Evolutionary conservation across 2,888 invertebrate species (phyloP), one percentile per base, ranked within the genome.

Genomic region (Ernsta delagoae): DNA sequence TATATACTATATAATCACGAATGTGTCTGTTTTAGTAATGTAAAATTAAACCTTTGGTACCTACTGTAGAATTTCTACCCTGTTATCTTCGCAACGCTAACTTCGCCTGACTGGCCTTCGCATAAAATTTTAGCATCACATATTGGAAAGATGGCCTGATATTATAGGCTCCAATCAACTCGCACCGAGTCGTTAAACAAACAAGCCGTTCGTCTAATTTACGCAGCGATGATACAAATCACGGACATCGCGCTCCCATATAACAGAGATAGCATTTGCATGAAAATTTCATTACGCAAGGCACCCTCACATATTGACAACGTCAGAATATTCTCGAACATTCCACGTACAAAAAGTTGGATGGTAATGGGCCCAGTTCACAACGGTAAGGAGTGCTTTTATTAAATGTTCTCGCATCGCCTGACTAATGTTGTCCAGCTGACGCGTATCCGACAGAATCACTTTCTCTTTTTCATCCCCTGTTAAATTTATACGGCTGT

Each of bases 351-450:
- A 71, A 74, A 74, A 75, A 78, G 75, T 77, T 74, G 72, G 75
- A 76, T 73, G 74, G 73, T 74, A 75, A 76, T 73, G 76, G 73
- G 75, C 75, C 71, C 75, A 74, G 78, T 79, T 83, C 80, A 80
- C 76, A 80, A 82, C 82, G 82, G 84, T 86, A 87, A 85, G 84
- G 82, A 85, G 81, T 84, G 87, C 88, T 90, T 90, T 92, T 92
- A 91, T 92, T 90, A 92, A 92, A 92, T 90, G 89, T 86, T 85
- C 89, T 88, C 92, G 88, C 90, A 83, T 89, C 90, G 90, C 75
- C 81, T 90, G 88, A 89, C 92, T 91, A 90, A 91, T 89, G 89
- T 83, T 80, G 84, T 77, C 85, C 92, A 91, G 91, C 90, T 91
- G 92, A 88, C 90, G 90, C 88, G 76, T 76, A 81, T 82, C 82